Evolutionary conservation across 2,888 invertebrate species (phyloP).

Genomic region (Entomobrya proxima): DNA sequence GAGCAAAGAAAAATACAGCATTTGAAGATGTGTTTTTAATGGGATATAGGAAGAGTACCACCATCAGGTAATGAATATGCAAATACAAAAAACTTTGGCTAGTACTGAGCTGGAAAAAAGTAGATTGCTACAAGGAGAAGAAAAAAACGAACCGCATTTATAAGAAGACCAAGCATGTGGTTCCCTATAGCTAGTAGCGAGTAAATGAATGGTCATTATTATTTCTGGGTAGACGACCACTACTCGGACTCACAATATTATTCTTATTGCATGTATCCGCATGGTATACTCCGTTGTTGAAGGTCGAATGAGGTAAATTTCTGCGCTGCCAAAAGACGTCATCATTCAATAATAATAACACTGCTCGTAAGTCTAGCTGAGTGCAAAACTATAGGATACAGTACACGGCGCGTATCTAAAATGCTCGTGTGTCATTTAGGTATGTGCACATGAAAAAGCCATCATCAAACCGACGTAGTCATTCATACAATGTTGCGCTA

Average conservation of each 20-base stretch:
- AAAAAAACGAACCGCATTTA: too few species aligned
- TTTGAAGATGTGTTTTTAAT: background rate
- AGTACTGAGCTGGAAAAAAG: too few species aligned
- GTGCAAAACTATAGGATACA: background rate
- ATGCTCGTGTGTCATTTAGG: slow-evolving; percentile 7
- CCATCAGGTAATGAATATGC: too few species aligned
- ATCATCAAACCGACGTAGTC: too few species aligned
- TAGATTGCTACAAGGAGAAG: background rate
- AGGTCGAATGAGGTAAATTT: slow-evolving; percentile 68
- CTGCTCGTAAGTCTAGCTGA: background rate
- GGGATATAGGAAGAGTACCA: background rate
- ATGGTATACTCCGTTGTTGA: slow-evolving; percentile 32
- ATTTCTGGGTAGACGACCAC: background rate
- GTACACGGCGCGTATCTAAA: background rate
- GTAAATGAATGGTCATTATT: slow-evolving; percentile 27
- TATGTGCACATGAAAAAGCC: background rate
- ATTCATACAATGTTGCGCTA: background rate
- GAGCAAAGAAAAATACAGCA: slow-evolving; percentile 6
- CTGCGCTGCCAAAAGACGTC: slow-evolving; percentile 65
- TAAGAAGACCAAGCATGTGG: too few species aligned
- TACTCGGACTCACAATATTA: background rate
- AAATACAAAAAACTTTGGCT: too few species aligned
- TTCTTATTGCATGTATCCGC: background rate
- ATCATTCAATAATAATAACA: slow-evolving; percentile 42
- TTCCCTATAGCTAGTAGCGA: background rate